Conservation (phyloP, 2,797 vertebrate species). For the Rachycentron canadum region DNA sequence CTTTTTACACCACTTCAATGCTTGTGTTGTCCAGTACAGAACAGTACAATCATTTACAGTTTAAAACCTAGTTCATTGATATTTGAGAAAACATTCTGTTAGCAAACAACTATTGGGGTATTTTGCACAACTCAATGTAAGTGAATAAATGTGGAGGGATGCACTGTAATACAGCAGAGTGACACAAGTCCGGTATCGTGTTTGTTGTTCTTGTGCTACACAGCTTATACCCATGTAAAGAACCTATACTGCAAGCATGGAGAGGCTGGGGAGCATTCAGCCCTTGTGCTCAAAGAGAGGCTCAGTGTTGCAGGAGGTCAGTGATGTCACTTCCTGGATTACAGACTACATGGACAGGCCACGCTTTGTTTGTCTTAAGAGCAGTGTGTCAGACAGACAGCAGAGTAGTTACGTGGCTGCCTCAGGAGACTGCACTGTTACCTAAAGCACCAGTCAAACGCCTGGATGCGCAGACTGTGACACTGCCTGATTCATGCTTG, state of each 20-base stretch:
- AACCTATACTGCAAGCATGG: constrained; percentile 21
- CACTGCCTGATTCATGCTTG: constrained; percentile 12
- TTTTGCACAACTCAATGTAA: not conserved
- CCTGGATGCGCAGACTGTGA: constrained; percentile 24
- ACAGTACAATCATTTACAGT: too few species aligned
- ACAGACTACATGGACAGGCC: constrained; percentile 63
- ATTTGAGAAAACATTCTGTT: not conserved
- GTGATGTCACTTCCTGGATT: constrained; percentile 53
- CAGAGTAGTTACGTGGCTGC: constrained; percentile 36
- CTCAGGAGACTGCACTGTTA: constrained; percentile 52
- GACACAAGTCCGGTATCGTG: not conserved
- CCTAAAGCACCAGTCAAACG: constrained; percentile 47
- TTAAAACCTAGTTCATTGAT: not conserved
- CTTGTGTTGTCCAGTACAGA: not conserved
- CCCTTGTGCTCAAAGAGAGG: constrained; percentile 36
- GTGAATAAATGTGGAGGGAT: not conserved
- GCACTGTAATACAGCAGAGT: not conserved
- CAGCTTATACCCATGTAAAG: constrained; percentile 13
- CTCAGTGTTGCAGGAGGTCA: constrained; percentile 64
- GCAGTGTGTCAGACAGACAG: constrained; percentile 53
- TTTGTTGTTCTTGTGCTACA: constrained; percentile 9
- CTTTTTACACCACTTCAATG: not conserved
- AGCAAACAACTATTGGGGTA: too few species aligned
- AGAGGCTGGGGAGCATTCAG: constrained; percentile 13
- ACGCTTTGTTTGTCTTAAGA: constrained; percentile 59